A percentile compares a stretch with the other conserved stretches of the same genome.
Conservation (phyloP, 2,888 invertebrate genomes). For the Branchipolynoe longqiensis region DNA sequence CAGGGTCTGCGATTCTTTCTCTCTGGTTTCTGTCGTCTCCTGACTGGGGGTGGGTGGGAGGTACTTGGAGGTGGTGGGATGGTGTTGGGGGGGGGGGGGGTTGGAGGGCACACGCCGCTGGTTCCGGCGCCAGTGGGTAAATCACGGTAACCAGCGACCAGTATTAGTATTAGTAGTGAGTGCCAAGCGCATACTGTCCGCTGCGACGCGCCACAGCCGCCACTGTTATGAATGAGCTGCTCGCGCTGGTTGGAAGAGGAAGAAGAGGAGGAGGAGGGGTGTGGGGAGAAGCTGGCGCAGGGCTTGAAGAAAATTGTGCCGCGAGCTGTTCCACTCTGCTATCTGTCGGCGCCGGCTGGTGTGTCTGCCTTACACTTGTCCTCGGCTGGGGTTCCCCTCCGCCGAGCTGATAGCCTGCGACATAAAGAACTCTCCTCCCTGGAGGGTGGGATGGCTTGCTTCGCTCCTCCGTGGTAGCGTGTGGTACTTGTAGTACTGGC, state of each 20-base stretch:
- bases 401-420: constrained; percentile 44
- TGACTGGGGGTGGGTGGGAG: too few species aligned
- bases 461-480: not conserved
- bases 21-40: too few species aligned
- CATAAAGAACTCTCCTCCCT: constrained; percentile 54
- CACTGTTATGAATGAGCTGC: constrained; percentile 37
- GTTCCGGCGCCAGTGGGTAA: not conserved
- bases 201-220: not conserved
- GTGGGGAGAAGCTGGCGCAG: too few species aligned
- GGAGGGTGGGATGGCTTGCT: not conserved
- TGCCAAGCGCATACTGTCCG: constrained; percentile 8
- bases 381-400: constrained; percentile 34
- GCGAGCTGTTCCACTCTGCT: constrained; percentile 16
- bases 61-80: too few species aligned
- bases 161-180: too few species aligned
- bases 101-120: too few species aligned
- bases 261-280: constrained; percentile 3
- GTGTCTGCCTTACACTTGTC: constrained; percentile 49
- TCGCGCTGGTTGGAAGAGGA: too few species aligned
- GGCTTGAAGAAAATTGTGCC: not conserved
- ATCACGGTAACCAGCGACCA: constrained; percentile 29
- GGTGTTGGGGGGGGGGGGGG: not conserved
- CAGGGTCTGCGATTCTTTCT: too few species aligned
- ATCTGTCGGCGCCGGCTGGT: constrained; percentile 39
- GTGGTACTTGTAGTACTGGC: not conserved